Evolutionary conservation across 2,888 invertebrate species (phyloP).

Genomic region (Drosophila barbarae): DNA sequence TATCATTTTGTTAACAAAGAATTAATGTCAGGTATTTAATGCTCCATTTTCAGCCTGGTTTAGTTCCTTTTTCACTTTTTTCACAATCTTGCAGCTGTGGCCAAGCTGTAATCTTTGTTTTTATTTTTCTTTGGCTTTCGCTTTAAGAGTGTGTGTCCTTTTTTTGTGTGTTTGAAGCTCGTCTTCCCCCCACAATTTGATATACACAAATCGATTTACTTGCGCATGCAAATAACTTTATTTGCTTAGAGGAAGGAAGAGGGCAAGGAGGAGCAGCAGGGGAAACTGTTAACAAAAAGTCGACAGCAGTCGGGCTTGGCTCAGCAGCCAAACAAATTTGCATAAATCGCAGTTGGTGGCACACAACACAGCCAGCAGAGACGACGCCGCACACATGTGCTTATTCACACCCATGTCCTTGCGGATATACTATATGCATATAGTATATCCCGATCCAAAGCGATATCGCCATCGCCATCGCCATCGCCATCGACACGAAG

Average conservation of each 20-base stretch:
- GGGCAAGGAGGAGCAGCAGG: constrained; percentile 3
- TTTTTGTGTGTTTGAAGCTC: constrained; percentile 28
- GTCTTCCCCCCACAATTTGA: constrained; percentile 58
- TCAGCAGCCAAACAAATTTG: constrained; percentile 67
- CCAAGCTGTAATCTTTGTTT: constrained; percentile 42
- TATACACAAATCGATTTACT: constrained; percentile 70
- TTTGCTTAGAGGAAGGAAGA: constrained; percentile 53
- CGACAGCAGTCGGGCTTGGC: constrained; percentile 48
- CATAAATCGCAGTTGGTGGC: constrained; percentile 68
- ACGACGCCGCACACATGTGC: constrained; percentile 42
- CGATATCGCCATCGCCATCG: constrained; percentile 64
- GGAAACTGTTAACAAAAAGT: constrained; percentile 56
- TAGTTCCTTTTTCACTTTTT: background rate
- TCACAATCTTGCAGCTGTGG: constrained; percentile 44
- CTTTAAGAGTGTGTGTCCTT: constrained; percentile 13
- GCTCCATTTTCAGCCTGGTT: background rate
- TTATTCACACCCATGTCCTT: constrained; percentile 60
- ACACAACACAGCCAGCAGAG: constrained; percentile 46
- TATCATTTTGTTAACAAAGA: too few relatives aligned
- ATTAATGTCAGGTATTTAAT: background rate
- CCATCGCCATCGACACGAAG: constrained; percentile 66
- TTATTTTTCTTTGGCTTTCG: constrained; percentile 34
- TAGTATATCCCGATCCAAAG: constrained; percentile 50
- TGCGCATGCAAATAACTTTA: constrained; percentile 74
- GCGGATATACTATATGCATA: constrained; percentile 1